Base-by-base conservation (phyloP, 2,113 vertebrate genomes). In the Sturnira hondurensis region DNA sequence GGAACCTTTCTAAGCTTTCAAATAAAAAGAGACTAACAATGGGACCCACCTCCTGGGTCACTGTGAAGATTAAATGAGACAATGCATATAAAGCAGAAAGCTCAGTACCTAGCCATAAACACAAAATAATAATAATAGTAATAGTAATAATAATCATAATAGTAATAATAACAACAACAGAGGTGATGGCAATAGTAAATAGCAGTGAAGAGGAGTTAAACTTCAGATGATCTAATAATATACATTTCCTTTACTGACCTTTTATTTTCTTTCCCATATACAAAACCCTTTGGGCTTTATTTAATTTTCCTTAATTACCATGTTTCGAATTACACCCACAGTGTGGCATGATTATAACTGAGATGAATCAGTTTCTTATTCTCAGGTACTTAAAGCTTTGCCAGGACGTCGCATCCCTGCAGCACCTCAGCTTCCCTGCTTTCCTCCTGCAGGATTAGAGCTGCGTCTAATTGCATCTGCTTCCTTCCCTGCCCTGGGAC, bases 291-390 rank as follows among this genome's bases (percentile, higher is more conserved):
- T 50, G 50, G 70, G 78, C 58, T 97, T 91, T 90, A 67, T 73
- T 96, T 97, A 89, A 89, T 89, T 96, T 95, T 71, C 36, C 76
- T 81, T 89, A 96, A 97, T 96, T 91, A 86, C 77, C 56, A 7
- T 74, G 71, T 92, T 92, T 95, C 76, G 92, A 81, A 81, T 90
- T 86, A 86, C 4, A 68, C 58, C 63, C 83, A 22, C 70, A 45
- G 74, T 14, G 74, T 8, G 12, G 56, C 6, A 2, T 81, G 90
- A 77, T 89, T 67, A 67, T 89, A 91, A 94, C 45, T 47, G 73
- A 91, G 93, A 86, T 93, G 82, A 95, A 83, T 83, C 88, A 67
- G 76, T 54, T 71, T 81, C 89, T 94, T 71, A 78, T 93, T 94
- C 76, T 77, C 89, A 88, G 61, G 45, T 80, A 12, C 47, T 70